A percentile compares a stretch with the other conserved stretches of the same genome.
phyloP scores from a whole-genome alignment of 2,888 invertebrate genomes.

The Aphodius sticticus region DNA sequence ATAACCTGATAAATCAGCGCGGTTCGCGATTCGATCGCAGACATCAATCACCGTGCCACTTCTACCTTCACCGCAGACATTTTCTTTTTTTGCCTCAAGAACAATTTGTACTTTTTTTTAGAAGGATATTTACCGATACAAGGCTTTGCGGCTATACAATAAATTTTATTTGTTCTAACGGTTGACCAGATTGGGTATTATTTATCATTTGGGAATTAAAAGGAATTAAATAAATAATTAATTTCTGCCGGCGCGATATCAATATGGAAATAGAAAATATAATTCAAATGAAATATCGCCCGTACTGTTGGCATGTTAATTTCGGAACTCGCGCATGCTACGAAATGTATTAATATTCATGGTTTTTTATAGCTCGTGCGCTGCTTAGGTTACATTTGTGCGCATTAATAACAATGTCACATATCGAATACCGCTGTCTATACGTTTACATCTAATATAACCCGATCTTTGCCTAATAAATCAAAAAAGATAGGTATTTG shows the following conservation, averaged over 20 bases:
- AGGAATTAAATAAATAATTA: constrained; percentile 4
- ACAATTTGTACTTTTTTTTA: background rate
- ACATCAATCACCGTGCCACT: constrained; percentile 39
- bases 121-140: background rate
- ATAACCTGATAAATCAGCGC: constrained; percentile 48
- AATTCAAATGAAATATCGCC: constrained; percentile 4
- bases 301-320: background rate
- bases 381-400: background rate
- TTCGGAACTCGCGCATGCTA: constrained; percentile 4
- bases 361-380: background rate
- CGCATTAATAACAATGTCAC: background rate
- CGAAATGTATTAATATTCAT: constrained; percentile 4
- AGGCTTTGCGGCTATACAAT: too few relatives aligned
- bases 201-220: background rate
- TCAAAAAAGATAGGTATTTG: background rate
- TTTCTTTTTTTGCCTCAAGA: background rate
- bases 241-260: background rate
- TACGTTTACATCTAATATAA: background rate
- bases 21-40: constrained; percentile 38
- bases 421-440: background rate
- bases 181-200: background rate
- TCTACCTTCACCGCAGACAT: background rate
- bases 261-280: constrained; percentile 4
- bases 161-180: background rate
- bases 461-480: background rate